Evolutionary conservation across 2,888 invertebrate species (phyloP), one percentile per base, ranked within the genome.

Genomic region (Branchipolynoe longqiensis): DNA sequence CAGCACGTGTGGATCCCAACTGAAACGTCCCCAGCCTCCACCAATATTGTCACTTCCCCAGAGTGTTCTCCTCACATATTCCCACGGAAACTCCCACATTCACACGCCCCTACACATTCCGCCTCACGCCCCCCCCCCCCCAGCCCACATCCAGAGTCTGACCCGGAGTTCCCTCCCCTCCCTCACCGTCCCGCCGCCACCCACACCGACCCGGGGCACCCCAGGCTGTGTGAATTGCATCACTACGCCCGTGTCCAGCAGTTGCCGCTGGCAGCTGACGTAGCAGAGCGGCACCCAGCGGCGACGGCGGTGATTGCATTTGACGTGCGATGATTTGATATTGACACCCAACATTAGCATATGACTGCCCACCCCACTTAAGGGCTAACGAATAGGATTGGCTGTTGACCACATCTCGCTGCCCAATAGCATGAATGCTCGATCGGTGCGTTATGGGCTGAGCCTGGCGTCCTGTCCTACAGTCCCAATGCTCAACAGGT

Each of bases 261-360:
- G 31, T n/a, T 18, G 8, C 62, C 31, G 4, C 4, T 31, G 31
- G 62, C 62, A 28, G 62, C 62, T 28, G 25, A 56, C 18, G 3
- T 12, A 8, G 56, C n/a, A 56, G 22, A n/a, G 48, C 48, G n/a
- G 59, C 59, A 14, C 4, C 6, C 14, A 6, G 12, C 28, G 62
- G 62, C 31, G 25, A 31, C 12, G 4, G 12, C 31, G 4, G 62
- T 62, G 62, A 62, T 62, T 28, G 62, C 14, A 62, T 28, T 62
- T 62, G 28, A 62, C 62, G 31, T 62, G 62, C 28, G 62, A 62
- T 62, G 62, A 62, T 62, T n/a, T 62, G 62, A 28, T 62, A 62
- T 62, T 62, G 62, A 62, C 62, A 62, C 62, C 2, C n/a, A 28
- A 31, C 62, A 62, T 62, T 25, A 62, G n/a, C 62, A 25, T 62